These are phyloP conservation scores for Rhodeus uyekii DNA, from an alignment of 2,797 vertebrate species.

Conservation along the genomic window DNA sequence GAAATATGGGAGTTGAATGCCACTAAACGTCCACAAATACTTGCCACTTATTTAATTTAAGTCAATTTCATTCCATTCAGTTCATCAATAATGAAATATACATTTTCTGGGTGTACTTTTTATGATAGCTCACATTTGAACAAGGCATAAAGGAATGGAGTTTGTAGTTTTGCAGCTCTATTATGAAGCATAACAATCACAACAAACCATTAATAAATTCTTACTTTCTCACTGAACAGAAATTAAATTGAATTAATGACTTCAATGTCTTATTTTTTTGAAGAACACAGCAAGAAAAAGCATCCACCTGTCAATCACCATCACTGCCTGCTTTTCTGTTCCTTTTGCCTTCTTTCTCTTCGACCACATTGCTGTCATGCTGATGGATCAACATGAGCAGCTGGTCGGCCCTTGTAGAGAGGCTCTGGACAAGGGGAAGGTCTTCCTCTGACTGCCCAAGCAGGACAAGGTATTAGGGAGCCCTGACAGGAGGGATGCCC, in stretches of 20 bases:
- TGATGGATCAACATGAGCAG: slow-evolving; percentile 40
- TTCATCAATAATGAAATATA: slow-evolving; percentile 1
- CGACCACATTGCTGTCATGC: slow-evolving; percentile 36
- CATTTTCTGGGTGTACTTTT: slow-evolving; percentile 24
- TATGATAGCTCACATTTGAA: slow-evolving; percentile 26
- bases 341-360: slow-evolving; percentile 12
- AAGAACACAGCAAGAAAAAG: slow-evolving; percentile 3
- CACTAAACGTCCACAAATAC: slow-evolving; percentile 39
- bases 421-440: slow-evolving; percentile 45
- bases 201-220: not conserved
- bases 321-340: slow-evolving; percentile 13
- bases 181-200: slow-evolving; percentile 6
- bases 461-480: slow-evolving; percentile 57
- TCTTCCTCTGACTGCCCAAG: slow-evolving; percentile 41
- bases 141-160: not conserved
- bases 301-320: slow-evolving; percentile 24
- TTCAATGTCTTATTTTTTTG: slow-evolving; percentile 5
- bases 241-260: not conserved
- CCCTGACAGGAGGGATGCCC: slow-evolving; percentile 66
- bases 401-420: slow-evolving; percentile 6
- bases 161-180: not conserved
- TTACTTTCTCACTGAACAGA: not conserved
- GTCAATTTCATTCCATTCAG: slow-evolving; percentile 45
- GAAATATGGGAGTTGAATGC: slow-evolving; percentile 43
- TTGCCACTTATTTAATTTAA: slow-evolving; percentile 48